Conservation (phyloP, 2,888 invertebrate genomes). For the Catocala nupta region DNA sequence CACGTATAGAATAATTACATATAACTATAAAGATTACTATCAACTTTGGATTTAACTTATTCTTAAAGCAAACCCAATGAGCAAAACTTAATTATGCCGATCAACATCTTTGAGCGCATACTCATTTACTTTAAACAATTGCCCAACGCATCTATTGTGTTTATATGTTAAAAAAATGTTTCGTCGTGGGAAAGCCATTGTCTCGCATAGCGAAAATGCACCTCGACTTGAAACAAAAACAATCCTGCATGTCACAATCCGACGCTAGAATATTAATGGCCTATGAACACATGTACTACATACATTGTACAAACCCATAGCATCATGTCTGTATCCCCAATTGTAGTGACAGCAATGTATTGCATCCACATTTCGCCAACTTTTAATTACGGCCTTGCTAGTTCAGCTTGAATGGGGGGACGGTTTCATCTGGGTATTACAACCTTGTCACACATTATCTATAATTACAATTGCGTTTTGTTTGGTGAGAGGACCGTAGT, state of each 20-base stretch:
- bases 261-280: constrained; percentile 54
- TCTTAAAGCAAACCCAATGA: constrained; percentile 8
- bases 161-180: constrained; percentile 60
- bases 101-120: constrained; percentile 58
- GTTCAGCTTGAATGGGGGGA: too few relatives aligned
- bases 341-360: too few relatives aligned
- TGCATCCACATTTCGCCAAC: too few relatives aligned
- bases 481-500: too few relatives aligned
- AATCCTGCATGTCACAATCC: constrained; percentile 53
- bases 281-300: constrained; percentile 1
- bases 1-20: too few relatives aligned
- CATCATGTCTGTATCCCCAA: too few relatives aligned
- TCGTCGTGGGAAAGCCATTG: constrained; percentile 71
- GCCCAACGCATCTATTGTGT: constrained; percentile 73
- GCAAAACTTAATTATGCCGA: constrained; percentile 54
- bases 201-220: constrained; percentile 60
- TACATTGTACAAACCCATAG: too few relatives aligned
- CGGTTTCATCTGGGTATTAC: too few relatives aligned
- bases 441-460: too few relatives aligned
- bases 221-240: constrained; percentile 52
- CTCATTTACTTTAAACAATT: constrained; percentile 66
- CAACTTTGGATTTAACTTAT: not conserved
- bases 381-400: too few relatives aligned
- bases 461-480: too few relatives aligned
- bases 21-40: too few relatives aligned